phyloP scores from a whole-genome alignment of 1,140 invertebrate genomes.

The Schlechtendalia chinensis region DNA sequence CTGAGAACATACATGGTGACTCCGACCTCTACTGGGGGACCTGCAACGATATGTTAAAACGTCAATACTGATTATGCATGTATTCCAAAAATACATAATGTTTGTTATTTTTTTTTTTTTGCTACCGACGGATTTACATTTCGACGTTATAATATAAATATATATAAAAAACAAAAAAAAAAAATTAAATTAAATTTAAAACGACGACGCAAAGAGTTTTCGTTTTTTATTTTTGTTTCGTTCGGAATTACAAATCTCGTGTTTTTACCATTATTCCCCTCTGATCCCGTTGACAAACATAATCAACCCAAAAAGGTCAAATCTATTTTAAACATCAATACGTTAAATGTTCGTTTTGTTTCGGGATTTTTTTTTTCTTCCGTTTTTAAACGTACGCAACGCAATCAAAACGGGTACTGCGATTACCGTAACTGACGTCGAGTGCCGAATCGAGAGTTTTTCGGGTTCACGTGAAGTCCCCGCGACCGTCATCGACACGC shows the following conservation, averaged over 20 bases:
- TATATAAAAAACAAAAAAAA: slow-evolving; percentile 2
- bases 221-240: not conserved
- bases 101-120: not conserved
- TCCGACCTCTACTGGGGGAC: slow-evolving; percentile 91
- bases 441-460: too few relatives aligned
- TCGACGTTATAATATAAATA: not conserved
- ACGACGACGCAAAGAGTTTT: not conserved
- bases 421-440: too few relatives aligned
- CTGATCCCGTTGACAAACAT: slow-evolving; percentile 40
- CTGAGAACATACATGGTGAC: slow-evolving; percentile 97
- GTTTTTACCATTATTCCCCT: slow-evolving; percentile 37
- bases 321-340: slow-evolving; percentile 36
- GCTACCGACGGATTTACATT: slow-evolving; percentile 24
- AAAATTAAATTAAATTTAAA: not conserved
- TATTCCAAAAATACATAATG: slow-evolving; percentile 10
- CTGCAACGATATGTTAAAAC: slow-evolving; percentile 64
- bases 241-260: slow-evolving; percentile 40
- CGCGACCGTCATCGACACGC: too few relatives aligned
- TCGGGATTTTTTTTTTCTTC: not conserved
- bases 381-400: too few relatives aligned
- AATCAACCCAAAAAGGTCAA: slow-evolving; percentile 43
- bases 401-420: too few relatives aligned
- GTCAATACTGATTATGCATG: slow-evolving; percentile 29
- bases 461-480: too few relatives aligned
- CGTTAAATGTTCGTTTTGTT: too few relatives aligned